These are phyloP conservation scores for Hyalella azteca DNA, from an alignment of 2,888 invertebrate species.

Conservation along the genomic window DNA sequence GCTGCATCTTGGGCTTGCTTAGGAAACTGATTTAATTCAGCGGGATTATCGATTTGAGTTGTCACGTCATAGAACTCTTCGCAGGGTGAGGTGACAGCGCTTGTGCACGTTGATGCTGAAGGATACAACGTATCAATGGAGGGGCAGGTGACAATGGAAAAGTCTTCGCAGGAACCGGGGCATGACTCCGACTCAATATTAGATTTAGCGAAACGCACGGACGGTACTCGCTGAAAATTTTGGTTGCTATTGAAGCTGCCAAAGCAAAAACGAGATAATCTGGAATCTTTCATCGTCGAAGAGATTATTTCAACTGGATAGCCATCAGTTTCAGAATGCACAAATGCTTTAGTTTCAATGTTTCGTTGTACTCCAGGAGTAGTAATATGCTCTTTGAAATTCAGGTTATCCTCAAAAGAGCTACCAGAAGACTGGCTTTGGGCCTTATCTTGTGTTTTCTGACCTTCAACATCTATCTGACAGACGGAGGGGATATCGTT, in stretches of 20 bases:
- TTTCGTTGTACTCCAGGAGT: too few species aligned
- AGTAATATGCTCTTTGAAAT: too few species aligned
- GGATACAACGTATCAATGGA: not conserved
- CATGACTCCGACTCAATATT: not conserved
- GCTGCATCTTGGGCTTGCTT: too few species aligned
- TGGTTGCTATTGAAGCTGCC: not conserved
- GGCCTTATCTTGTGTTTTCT: too few species aligned
- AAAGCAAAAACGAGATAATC: not conserved
- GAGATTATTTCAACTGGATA: not conserved
- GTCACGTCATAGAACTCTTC: slow-evolving; percentile 12
- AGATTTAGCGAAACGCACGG: not conserved
- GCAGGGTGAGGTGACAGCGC: slow-evolving; percentile 10
- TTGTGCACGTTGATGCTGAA: slow-evolving; percentile 30
- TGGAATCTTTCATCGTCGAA: not conserved
- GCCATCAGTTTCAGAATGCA: too few species aligned
- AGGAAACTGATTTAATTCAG: too few species aligned
- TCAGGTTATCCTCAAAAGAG: too few species aligned
- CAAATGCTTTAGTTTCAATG: not conserved
- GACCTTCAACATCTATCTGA: too few species aligned
- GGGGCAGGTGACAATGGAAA: not conserved
- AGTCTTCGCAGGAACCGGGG: not conserved
- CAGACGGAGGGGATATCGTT: too few species aligned
- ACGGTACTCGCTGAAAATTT: not conserved
- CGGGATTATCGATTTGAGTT: too few species aligned
- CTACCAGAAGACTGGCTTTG: too few species aligned